Evolutionary conservation across 2,888 invertebrate genomes (phyloP).

Genomic region (Agonopterix subpropinquella): DNA sequence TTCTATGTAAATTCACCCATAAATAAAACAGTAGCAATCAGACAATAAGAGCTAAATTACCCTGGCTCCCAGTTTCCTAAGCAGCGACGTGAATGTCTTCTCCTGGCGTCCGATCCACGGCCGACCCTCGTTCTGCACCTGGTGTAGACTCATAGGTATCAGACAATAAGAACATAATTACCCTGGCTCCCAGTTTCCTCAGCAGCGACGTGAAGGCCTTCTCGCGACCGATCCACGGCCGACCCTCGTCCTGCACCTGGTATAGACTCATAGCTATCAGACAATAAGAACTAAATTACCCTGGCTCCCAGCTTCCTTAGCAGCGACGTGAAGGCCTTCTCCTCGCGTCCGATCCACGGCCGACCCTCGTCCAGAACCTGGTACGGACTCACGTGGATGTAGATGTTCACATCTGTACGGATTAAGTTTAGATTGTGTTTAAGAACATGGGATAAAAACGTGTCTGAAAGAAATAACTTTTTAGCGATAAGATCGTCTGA

Average conservation of each 20-base stretch:
- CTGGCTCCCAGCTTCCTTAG: constrained; percentile 80
- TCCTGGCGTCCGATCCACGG: no score
- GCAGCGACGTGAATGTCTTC: no score
- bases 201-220: constrained; percentile 82
- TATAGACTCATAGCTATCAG: constrained; percentile 94
- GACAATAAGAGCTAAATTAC: no score
- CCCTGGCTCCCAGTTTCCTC: constrained; percentile 78
- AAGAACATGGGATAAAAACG: no score
- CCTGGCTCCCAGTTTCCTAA: no score
- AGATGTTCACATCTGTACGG: constrained; percentile 78
- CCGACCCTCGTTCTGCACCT: no score
- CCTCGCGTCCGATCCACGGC: constrained; percentile 91
- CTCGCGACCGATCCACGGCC: constrained; percentile 91
- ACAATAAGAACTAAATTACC: constrained; percentile 40
- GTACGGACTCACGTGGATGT: constrained; percentile 93
- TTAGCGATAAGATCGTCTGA: no score
- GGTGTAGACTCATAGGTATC: no score
- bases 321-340: constrained; percentile 82
- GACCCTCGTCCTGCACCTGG: constrained; percentile 85
- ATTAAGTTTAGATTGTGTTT: neutral
- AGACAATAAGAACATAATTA: no score
- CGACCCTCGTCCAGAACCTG: constrained; percentile 87
- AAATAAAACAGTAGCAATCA: no score
- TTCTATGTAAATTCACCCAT: no score
- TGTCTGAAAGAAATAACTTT: no score